Percentiles rank a stretch among this genome's conserved stretches.
phyloP scores from a whole-genome alignment of 2,888 invertebrate species.

The Erebia ligea region DNA sequence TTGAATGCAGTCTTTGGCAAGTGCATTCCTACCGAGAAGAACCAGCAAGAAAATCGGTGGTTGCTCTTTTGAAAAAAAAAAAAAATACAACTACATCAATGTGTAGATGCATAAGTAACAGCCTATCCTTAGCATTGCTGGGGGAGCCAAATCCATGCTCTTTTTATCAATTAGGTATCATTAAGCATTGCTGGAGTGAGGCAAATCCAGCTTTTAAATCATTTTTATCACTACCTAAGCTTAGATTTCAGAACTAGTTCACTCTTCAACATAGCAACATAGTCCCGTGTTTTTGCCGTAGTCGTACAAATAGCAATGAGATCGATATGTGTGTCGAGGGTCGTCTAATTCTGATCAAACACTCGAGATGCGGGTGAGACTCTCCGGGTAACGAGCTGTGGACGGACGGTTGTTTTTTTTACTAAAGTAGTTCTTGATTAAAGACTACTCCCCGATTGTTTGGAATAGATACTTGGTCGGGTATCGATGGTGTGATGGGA shows the following conservation, averaged over 20 bases:
- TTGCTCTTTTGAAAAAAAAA: no score
- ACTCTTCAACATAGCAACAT: background rate
- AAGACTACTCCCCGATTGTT: slow-evolving; percentile 7
- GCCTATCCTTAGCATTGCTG: no score
- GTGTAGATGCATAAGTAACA: no score
- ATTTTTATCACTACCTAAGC: no score
- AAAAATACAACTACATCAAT: no score
- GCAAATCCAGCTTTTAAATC: no score
- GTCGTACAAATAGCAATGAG: background rate
- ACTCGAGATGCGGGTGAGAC: slow-evolving; percentile 33
- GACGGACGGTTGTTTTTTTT: slow-evolving; percentile 17
- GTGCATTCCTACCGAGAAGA: no score
- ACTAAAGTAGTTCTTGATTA: slow-evolving; percentile 28
- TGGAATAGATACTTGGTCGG: background rate
- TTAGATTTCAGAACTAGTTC: background rate
- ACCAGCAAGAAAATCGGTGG: no score
- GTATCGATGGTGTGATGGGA: background rate
- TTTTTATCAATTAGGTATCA: no score
- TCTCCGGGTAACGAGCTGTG: slow-evolving; percentile 11
- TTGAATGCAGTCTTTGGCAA: no score
- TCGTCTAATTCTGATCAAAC: slow-evolving; percentile 34
- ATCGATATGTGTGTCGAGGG: slow-evolving; percentile 21
- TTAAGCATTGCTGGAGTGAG: no score
- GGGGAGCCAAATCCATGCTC: no score
- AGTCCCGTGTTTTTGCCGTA: background rate